Percentiles rank a stretch among this genome's conserved stretches.
Evolutionary conservation across 2,888 invertebrate genomes (phyloP).

Genomic region (Agrotis segetum): DNA sequence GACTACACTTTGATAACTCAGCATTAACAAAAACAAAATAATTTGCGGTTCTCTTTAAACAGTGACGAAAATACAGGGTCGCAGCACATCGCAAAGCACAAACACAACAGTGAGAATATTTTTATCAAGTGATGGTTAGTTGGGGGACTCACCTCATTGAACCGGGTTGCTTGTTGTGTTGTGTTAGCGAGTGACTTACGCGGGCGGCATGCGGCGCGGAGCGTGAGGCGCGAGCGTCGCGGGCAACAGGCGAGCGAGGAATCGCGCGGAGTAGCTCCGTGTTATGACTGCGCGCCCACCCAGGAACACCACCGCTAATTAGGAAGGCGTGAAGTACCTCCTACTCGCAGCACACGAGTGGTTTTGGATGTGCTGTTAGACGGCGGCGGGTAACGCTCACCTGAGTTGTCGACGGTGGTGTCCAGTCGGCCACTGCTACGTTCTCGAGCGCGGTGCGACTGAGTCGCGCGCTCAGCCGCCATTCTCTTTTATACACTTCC

Average conservation of each 20-base stretch:
- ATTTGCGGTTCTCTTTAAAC: conserved; percentile 8
- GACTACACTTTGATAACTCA: conserved; percentile 36
- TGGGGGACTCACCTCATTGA: conserved; percentile 79
- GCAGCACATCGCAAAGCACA: conserved; percentile 69
- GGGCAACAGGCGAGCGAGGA: conserved; percentile 65
- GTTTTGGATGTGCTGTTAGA: conserved; percentile 45
- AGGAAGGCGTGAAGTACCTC: conserved; percentile 58
- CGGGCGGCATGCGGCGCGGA: conserved; percentile 69
- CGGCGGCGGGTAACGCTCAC: conserved; percentile 69
- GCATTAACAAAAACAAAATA: conserved; percentile 28
- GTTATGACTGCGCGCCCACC: conserved; percentile 64
- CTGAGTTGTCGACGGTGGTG: conserved; percentile 65
- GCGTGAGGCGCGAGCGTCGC: conserved; percentile 68
- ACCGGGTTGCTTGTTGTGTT: conserved; percentile 64
- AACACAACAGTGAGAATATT: conserved; percentile 40
- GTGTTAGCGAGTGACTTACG: conserved; percentile 69
- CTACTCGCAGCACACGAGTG: conserved; percentile 28
- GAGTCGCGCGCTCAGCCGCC: conserved; percentile 81
- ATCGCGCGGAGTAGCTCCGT: conserved; percentile 66
- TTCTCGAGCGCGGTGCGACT: conserved; percentile 81
- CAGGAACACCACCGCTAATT: conserved; percentile 65
- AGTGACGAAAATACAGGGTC: conserved; percentile 21
- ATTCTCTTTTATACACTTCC: conserved; percentile 86
- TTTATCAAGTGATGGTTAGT: conserved; percentile 27
- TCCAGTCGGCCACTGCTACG: conserved; percentile 72